Conservation (phyloP, 1,140 invertebrate species). For the Lysiphlebus fabarum region DNA sequence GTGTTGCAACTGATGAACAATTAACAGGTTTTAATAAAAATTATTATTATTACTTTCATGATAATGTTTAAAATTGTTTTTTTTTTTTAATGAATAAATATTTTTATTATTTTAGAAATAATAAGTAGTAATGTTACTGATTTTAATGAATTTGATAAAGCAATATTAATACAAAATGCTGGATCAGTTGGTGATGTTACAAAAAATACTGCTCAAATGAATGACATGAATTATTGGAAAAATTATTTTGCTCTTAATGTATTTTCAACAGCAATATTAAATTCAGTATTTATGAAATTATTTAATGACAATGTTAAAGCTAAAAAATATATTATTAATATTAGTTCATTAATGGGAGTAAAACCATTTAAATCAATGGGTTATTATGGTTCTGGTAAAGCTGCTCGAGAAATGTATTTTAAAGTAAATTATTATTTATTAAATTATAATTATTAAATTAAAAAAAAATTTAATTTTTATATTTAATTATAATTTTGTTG, state of each 20-base stretch:
- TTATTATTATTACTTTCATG: not conserved
- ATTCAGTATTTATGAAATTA: conserved; percentile 68
- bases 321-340: conserved; percentile 73
- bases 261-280: conserved; percentile 73
- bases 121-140: conserved; percentile 48
- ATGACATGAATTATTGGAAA: conserved; percentile 60
- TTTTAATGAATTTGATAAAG: conserved; percentile 61
- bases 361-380: conserved; percentile 72
- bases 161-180: conserved; percentile 85
- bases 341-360: conserved; percentile 80
- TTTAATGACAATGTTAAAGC: conserved; percentile 51
- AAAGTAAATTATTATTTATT: conserved; percentile 55
- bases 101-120: conserved; percentile 38
- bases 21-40: conserved; percentile 46
- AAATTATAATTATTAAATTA: conserved; percentile 2
- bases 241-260: conserved; percentile 78
- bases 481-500: not conserved
- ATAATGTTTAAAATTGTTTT: not conserved
- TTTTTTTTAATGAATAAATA: conserved; percentile 1
- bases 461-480: conserved; percentile 9
- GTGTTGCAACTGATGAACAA: conserved; percentile 49
- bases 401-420: conserved; percentile 90
- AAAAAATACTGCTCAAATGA: conserved; percentile 61
- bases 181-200: conserved; percentile 77
- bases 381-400: conserved; percentile 84